Base-by-base conservation (phyloP, 2,888 invertebrate genomes). In the Netelia virgata region DNA sequence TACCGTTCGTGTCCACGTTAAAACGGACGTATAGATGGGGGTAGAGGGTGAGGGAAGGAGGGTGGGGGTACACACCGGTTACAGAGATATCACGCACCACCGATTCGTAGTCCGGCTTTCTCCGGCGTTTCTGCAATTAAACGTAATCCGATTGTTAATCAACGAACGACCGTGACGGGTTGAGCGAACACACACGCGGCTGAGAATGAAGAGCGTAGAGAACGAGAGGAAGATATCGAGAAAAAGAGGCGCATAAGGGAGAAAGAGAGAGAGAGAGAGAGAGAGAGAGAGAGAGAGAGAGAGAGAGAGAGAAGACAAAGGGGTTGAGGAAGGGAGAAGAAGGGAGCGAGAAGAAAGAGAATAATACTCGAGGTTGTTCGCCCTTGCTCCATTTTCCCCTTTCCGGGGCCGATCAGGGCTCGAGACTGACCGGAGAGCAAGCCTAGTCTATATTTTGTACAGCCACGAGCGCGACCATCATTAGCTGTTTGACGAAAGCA, bases 91-190 rank as follows among this genome's bases (percentile, higher is more conserved):
- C 63, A 75, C 66, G 72, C 75, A 75, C 64, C 66, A 72, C 10
- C 66, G 76, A 83, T 72, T 75, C 47, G 66, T 43, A 57, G 55
- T 41, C 57, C 41, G 50, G 64, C 10, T 55, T 41, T 43, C 43
- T 72, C 43, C 68, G 50, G 70, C 66, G 70, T 75, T 75, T 68
- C 76, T 50, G 69, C 76, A 76, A 80, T 63, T 77, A 70, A 75
- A 75, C 75, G 64, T 79, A 84, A 84, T 77, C 77, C 68, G 68
- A 76, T 84, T 84, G 76, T 81, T 81, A 81, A 84, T 84, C 63
- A 81, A 84, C 73, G 77, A 70, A 64, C 57, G 75, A 75, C 28
- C 70, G 79, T 75, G 76, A 73, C 47, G 66, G 57, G 59, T 36
- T 59, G 75, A 10, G 36, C 28, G 69, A 16, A 18, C 57, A 28